Conservation (phyloP, 2,113 vertebrate genomes). For the Zosterops lateralis region DNA sequence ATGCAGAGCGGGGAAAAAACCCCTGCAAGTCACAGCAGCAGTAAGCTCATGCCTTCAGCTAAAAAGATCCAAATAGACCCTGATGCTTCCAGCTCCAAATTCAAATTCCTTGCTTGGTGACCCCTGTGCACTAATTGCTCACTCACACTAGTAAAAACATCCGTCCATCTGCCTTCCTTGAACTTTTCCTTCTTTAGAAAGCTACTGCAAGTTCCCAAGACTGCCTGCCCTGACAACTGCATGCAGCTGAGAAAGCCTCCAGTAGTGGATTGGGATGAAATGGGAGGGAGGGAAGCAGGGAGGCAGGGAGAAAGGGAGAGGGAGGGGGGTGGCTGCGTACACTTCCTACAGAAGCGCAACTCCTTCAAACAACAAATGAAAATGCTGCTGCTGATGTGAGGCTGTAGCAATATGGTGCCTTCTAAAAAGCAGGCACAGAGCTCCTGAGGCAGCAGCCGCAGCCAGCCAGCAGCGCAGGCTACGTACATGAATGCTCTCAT, state of each 20-base stretch:
- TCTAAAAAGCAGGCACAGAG: constrained; percentile 23
- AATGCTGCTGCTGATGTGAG: constrained; percentile 34
- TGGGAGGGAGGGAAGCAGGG: constrained; percentile 15
- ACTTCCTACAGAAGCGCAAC: constrained; percentile 18
- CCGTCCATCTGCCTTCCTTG: constrained; percentile 69
- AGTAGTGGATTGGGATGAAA: background rate
- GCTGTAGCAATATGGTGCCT: constrained; percentile 63
- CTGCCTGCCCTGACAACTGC: constrained; percentile 38
- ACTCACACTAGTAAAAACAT: constrained; percentile 65
- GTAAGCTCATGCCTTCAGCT: constrained; percentile 60
- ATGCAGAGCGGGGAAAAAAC: background rate
- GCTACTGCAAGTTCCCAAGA: background rate
- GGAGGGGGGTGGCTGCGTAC: background rate
- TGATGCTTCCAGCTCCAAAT: constrained; percentile 4
- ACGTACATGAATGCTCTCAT: constrained; percentile 10
- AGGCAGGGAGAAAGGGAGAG: background rate
- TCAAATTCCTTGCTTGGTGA: constrained; percentile 13
- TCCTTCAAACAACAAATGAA: constrained; percentile 45
- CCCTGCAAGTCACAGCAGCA: constrained; percentile 58
- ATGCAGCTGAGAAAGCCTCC: constrained; percentile 37
- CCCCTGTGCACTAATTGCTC: constrained; percentile 64
- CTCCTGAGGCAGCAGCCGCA: constrained; percentile 43
- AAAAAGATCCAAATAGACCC: constrained; percentile 20
- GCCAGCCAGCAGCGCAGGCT: background rate
- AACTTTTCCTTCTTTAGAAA: constrained; percentile 60